phyloP scores from a whole-genome alignment of 1,140 invertebrate species.

The Marisa cornuarietis region DNA sequence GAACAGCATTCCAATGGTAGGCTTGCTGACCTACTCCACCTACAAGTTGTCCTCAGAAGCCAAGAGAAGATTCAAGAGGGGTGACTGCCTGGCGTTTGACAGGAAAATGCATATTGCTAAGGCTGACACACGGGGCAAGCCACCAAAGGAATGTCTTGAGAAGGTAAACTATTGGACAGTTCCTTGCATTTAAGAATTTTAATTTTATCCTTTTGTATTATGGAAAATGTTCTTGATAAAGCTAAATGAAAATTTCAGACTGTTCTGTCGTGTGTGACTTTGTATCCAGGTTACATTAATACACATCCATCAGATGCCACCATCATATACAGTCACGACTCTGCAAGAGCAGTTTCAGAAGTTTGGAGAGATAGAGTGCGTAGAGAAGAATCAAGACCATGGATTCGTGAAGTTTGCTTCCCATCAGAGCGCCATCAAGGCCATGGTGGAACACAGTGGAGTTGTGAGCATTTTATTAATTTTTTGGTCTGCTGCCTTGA shows the following conservation, averaged over 20 bases:
- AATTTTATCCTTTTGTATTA: neutral
- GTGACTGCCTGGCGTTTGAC: constrained; percentile 78
- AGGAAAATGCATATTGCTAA: constrained; percentile 99
- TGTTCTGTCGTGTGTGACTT: neutral
- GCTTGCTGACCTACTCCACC: constrained; percentile 99
- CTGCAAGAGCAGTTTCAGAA: constrained; percentile 92
- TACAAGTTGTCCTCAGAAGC: constrained; percentile 98
- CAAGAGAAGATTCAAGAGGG: constrained; percentile 84
- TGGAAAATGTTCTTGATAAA: neutral
- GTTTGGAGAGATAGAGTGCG: constrained; percentile 93
- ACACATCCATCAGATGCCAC: constrained; percentile 96
- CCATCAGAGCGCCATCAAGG: constrained; percentile 93
- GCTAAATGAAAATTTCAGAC: neutral
- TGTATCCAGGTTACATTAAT: constrained; percentile 87
- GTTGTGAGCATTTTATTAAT: constrained; percentile 68
- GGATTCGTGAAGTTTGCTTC: constrained; percentile 99
- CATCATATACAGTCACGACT: constrained; percentile 94
- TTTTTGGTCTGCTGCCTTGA: neutral
- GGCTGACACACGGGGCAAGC: constrained; percentile 99
- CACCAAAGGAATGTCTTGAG: constrained; percentile 97
- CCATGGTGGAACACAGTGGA: constrained; percentile 93
- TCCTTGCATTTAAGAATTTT: neutral
- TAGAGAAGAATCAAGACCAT: constrained; percentile 99
- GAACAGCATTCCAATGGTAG: constrained; percentile 91
- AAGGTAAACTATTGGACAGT: constrained; percentile 74